Percentiles rank a stretch among this genome's conserved stretches.
Evolutionary conservation across 2,113 vertebrate genomes (phyloP).

Genomic region (Ammodramus savannarum): DNA sequence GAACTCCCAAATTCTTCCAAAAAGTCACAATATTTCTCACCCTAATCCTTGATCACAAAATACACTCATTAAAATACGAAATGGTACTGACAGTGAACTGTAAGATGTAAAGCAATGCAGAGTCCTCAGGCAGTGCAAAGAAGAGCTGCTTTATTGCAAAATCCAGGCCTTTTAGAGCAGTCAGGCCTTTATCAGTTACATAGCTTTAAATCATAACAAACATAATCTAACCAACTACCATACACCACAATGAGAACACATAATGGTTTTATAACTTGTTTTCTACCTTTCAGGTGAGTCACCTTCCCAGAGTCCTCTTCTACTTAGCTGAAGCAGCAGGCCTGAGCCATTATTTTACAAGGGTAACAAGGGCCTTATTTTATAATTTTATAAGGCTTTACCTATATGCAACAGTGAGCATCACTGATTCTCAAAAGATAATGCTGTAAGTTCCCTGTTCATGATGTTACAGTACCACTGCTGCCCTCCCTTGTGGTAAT

Average conservation of each 20-base stretch:
- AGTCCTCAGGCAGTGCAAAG: neutral
- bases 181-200: neutral
- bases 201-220: neutral
- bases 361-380: neutral
- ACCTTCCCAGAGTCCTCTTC: neutral
- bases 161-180: neutral
- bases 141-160: neutral
- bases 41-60: neutral
- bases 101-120: accelerated
- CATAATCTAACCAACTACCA: neutral
- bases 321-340: neutral
- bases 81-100: neutral
- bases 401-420: neutral
- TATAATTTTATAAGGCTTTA: neutral
- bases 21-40: neutral
- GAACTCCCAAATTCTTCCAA: neutral
- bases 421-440: neutral
- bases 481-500: neutral
- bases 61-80: neutral
- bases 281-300: neutral
- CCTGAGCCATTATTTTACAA: neutral
- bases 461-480: neutral
- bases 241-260: accelerated
- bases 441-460: neutral
- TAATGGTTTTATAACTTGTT: neutral